A percentile compares a stretch with the other conserved stretches of the same genome.
Conservation (phyloP, 2,797 vertebrate species). For the Pseudochaenichthys georgianus region DNA sequence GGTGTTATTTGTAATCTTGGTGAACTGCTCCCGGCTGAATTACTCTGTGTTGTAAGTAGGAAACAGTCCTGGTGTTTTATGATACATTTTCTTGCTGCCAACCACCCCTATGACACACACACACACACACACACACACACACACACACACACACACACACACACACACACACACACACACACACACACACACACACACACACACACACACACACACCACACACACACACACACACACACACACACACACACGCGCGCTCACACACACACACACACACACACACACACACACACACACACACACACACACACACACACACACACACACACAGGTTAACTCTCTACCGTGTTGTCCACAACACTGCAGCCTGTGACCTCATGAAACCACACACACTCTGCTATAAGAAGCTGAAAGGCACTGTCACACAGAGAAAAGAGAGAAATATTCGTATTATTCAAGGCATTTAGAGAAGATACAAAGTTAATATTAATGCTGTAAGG, state of each 20-base stretch:
- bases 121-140: background rate
- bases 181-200: no score
- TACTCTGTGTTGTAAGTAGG: constrained; percentile 55
- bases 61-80: constrained; percentile 61
- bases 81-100: constrained; percentile 62
- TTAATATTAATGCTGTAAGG: no score
- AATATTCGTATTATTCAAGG: constrained; percentile 20
- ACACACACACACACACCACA: no score
- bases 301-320: background rate
- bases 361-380: constrained; percentile 22
- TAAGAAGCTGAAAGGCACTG: background rate
- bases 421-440: background rate
- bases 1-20: constrained; percentile 61
- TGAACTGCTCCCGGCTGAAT: constrained; percentile 62
- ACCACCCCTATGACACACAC: background rate
- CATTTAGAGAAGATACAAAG: background rate
- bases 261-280: no score
- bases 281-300: no score
- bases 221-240: no score
- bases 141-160: constrained; percentile 5
- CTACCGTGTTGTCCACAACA: constrained; percentile 35
- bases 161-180: background rate
- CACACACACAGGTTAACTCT: constrained; percentile 13
- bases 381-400: background rate
- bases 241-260: no score